Base-by-base conservation (phyloP, 2,888 invertebrate species). In the Andrena camellia region DNA sequence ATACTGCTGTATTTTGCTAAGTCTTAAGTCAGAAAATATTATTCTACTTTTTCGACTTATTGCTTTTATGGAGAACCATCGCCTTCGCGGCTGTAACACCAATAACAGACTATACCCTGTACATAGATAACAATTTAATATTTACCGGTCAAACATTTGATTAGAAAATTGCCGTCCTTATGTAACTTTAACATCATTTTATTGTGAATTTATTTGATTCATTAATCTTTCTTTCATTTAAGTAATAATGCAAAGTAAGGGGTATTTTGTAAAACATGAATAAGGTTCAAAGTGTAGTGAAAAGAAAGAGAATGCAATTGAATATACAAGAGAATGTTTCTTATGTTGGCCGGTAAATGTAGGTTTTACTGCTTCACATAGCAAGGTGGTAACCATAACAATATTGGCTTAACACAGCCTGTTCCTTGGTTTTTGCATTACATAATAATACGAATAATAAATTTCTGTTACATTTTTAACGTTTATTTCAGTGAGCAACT, bases 391-490 rank as follows among this genome's bases (percentile, higher is more conserved):
- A 90, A 91, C 91, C 91, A 90, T 93, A 91, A 92, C 93, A 91
- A 90, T 82, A 93, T 93, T 91, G 93, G 91, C 90, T 91, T 88
- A 93, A 93, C 91, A 91, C 78, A 71, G 81, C 84, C 83, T 79
- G 62, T 78, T 83, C 72, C 59, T 82, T 84, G 74, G 77, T 72
- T 83, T 79, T 72, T 77, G 59, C 72, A 60, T 80, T 77, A 33
- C 63, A 80, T 71, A 72, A 88, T 87, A 80, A 85, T 80, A 60
- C n/a, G n/a, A 71, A 60, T 57, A 54, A 74, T 54, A 64, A 66
- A 75, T 26, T n/a, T 50, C 48, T 52, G 60, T 52, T 54, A 42
- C 33, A 66, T 50, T 31, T 74, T 23, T 67, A 63, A 29, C 29
- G 2, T 48, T 59, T 26, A 64, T 50, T 68, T 64, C 13, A 70